These are phyloP conservation scores for Sarcophaga subvicina DNA, from an alignment of 2,888 invertebrate genomes.

Conservation along the genomic window DNA sequence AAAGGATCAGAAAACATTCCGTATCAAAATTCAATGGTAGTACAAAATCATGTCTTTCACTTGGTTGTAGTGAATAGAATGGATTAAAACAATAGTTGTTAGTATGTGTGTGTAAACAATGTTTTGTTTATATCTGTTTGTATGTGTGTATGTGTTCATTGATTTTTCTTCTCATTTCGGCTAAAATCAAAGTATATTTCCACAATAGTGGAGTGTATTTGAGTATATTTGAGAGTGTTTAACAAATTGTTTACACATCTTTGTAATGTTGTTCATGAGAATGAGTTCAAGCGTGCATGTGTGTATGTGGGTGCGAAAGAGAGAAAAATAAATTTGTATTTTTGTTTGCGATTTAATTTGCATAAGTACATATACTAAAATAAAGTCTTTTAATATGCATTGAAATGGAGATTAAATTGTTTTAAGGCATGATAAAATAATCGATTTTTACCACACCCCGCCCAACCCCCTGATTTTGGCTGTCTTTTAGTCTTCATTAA, in stretches of 20 bases:
- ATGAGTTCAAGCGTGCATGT: neutral
- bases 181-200: slow-evolving; percentile 15
- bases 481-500: neutral
- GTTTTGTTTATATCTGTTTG: neutral
- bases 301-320: neutral
- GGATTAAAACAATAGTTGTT: neutral
- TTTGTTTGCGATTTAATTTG: slow-evolving; percentile 57
- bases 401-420: slow-evolving; percentile 52
- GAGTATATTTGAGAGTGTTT: slow-evolving; percentile 2
- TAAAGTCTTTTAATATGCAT: slow-evolving; percentile 46
- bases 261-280: neutral
- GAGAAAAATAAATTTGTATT: neutral
- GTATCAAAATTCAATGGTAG: too few species aligned
- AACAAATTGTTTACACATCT: too few species aligned
- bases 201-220: slow-evolving; percentile 10
- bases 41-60: too few species aligned
- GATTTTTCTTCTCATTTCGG: neutral
- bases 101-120: neutral
- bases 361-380: slow-evolving; percentile 54
- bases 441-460: slow-evolving; percentile 8
- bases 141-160: neutral
- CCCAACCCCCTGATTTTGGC: neutral
- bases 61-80: too few species aligned
- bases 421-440: slow-evolving; percentile 30
- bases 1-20: too few species aligned